Conservation (phyloP, 2,113 vertebrate genomes). For the Semicossyphus pulcher region DNA sequence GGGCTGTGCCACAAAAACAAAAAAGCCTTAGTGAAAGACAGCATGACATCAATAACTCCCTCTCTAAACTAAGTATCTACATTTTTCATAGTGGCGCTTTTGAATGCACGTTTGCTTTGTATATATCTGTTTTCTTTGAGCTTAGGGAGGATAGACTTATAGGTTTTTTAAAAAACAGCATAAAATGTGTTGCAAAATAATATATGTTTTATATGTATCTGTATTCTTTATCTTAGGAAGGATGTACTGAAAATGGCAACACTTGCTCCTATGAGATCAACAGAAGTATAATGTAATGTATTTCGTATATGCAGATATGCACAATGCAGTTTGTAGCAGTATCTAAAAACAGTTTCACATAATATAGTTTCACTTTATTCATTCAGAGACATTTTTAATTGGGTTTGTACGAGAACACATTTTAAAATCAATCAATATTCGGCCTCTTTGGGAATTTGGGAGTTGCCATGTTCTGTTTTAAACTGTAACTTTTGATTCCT, state of each 20-base stretch:
- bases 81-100: neutral
- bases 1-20: slow-evolving; percentile 11
- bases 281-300: too few relatives aligned
- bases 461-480: neutral
- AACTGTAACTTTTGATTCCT: slow-evolving; percentile 3
- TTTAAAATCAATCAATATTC: slow-evolving; percentile 18
- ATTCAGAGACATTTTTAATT: neutral
- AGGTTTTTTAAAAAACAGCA: too few relatives aligned
- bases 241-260: too few relatives aligned
- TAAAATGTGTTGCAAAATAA: too few relatives aligned
- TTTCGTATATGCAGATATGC: too few relatives aligned
- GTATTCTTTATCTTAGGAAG: neutral
- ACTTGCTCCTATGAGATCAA: too few relatives aligned
- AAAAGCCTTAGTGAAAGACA: slow-evolving; percentile 35
- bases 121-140: neutral
- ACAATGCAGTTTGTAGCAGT: neutral
- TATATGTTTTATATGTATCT: neutral
- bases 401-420: neutral
- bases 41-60: slow-evolving; percentile 18
- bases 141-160: too few relatives aligned
- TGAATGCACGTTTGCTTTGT: neutral
- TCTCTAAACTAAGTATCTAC: neutral
- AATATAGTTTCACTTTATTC: neutral
- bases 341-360: neutral
- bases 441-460: neutral